Base-by-base conservation (phyloP, 2,888 invertebrate species). In the Idaea straminata region DNA sequence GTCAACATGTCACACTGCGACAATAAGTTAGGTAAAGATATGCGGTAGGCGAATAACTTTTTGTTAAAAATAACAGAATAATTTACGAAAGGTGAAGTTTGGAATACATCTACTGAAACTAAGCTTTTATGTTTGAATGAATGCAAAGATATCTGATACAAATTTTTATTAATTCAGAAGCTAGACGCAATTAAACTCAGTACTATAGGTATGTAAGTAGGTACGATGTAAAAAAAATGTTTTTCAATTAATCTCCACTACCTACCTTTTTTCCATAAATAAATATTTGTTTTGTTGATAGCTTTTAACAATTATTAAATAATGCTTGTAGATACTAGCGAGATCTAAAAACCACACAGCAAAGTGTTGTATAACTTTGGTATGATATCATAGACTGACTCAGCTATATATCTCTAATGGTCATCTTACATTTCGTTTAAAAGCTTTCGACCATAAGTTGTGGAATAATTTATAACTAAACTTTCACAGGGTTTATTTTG, bases 371-470 rank as follows among this genome's bases (percentile, higher is more conserved):
- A 47, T 47, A 47, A 47, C 47, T 47, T 47, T 47, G 47, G 10
- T 47, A 47, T 47, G 47, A 47, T 47, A 47, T 47, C 47, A 47
- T 47, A 47, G 10, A 4, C 47, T 47, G 47, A 47, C 47, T 47
- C 47, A 47, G 47, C 47, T 7, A 6, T 47, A 47, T 25, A 47
- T 47, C 47, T 47, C 47, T 47, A 47, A 47, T 47, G 47, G 47
- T 47, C 47, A 47, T 47, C 47, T 47, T 47, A 47, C 47, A 47
- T 47, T 47, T 47, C 47, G 47, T 47, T 47, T 47, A 47, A 47
- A 47, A 47, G 47, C 47, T 47, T 47, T 47, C 47, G 47, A 47
- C 10, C 47, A 47, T 47, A 47, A 47, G 47, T 47, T 13, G 47
- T 47, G 47, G 47, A 47, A 47, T 47, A 47, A 25, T 25, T 1